Conservation (phyloP, 1,140 invertebrate species). For the Drosophila pectinifera region DNA sequence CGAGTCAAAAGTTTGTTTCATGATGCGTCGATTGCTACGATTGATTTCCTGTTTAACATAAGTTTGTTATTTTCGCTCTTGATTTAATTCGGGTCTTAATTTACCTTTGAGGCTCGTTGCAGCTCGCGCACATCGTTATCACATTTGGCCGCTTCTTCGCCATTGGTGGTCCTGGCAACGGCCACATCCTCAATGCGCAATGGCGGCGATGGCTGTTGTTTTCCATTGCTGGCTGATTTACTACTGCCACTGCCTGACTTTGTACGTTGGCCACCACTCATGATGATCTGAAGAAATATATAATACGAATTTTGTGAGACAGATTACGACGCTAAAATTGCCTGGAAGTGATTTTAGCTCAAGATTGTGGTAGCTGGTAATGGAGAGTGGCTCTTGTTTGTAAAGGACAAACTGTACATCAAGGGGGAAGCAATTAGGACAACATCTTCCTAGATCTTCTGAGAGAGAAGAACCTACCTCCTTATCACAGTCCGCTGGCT, state of each 20-base stretch:
- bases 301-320: not conserved
- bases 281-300: constrained; percentile 43
- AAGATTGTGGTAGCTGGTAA: too few relatives aligned
- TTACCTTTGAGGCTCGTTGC: constrained; percentile 86
- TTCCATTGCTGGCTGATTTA: constrained; percentile 34
- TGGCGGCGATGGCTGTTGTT: constrained; percentile 19
- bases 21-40: constrained; percentile 87
- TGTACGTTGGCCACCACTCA: constrained; percentile 62
- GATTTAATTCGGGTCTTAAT: not conserved
- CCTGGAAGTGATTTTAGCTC: too few relatives aligned
- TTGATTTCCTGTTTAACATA: constrained; percentile 85
- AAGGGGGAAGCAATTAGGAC: too few relatives aligned
- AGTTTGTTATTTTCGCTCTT: not conserved
- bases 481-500: constrained; percentile 68
- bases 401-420: too few relatives aligned
- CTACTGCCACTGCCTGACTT: constrained; percentile 46
- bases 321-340: too few relatives aligned
- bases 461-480: constrained; percentile 36
- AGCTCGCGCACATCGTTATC: constrained; percentile 87
- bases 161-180: constrained; percentile 36
- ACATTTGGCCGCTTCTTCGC: constrained; percentile 85
- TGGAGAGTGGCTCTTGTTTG: too few relatives aligned
- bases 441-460: too few relatives aligned
- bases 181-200: constrained; percentile 81
- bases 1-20: constrained; percentile 87